phyloP scores from a whole-genome alignment of 2,888 invertebrate genomes.

The Slavum lentiscoides region DNA sequence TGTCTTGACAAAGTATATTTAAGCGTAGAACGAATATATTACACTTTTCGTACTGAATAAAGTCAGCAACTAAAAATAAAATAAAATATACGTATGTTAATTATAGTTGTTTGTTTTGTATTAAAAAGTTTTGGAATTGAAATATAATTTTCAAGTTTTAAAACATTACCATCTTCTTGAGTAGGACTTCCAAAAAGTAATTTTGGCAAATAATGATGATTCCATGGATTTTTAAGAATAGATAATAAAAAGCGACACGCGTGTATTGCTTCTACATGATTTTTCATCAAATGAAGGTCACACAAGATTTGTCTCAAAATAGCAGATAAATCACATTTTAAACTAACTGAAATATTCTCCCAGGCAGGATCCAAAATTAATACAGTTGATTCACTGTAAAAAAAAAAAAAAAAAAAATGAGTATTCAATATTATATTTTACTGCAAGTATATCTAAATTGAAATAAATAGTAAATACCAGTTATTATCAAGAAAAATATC shows the following conservation, averaged over 20 bases:
- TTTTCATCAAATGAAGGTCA: background rate
- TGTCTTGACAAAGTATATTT: constrained; percentile 7
- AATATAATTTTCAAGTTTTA: background rate
- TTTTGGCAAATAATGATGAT: constrained; percentile 2
- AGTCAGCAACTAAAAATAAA: constrained; percentile 17
- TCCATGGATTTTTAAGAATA: constrained; percentile 20
- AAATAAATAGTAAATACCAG: no score
- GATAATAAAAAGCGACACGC: background rate
- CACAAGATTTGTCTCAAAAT: background rate
- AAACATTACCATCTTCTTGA: constrained; percentile 14
- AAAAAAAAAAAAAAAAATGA: constrained; percentile 2
- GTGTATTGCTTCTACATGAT: background rate
- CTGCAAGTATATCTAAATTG: background rate
- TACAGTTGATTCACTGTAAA: background rate
- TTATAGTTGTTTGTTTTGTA: background rate
- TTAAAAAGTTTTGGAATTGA: background rate
- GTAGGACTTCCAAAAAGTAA: constrained; percentile 11
- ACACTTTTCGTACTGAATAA: constrained; percentile 8
- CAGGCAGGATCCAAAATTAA: background rate
- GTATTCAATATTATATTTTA: background rate
- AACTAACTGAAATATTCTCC: background rate
- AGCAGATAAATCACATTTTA: background rate
- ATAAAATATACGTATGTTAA: background rate
- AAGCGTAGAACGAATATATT: constrained; percentile 1
- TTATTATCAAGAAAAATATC: no score